Evolutionary conservation across 2,797 vertebrate genomes (phyloP), one percentile per base, ranked within the genome.

Genomic region (Lemur catta): DNA sequence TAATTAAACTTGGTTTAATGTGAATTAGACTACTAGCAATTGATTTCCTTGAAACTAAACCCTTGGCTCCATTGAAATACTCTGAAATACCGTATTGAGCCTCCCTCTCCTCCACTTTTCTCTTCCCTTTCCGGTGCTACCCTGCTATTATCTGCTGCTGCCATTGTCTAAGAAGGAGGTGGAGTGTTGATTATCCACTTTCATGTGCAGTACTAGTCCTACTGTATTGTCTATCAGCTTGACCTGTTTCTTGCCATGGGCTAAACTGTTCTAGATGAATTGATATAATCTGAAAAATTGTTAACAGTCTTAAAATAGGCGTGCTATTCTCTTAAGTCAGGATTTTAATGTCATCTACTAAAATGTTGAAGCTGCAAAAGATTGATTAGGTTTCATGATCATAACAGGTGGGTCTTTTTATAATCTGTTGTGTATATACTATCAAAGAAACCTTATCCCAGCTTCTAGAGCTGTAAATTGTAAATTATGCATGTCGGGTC

Each of bases 1-100:
- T 95, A 75, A 72, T 72, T 95, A 86, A 92, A 79, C 24, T 86
- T 75, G 30, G 24, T 81, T 92, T 93, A 65, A 91, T 93, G 57
- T 50, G 24, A 84, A 59, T 30, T 76, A 71, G 33, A 82, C 57
- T 41, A 5, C 35, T 55, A 87, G 24, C 69, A 76, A 13, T 33
- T 63, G 46, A 18, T 87, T 55, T 90, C 28, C 69, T 72, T 95
- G 61, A 87, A 93, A 93, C 81, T 75, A 20, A 93, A 12, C n/a
- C 30, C 22, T 72, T 81, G 76, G 76, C 78, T 57, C 55, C 69
- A 17, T 30, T 92, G 71, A 74, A 69, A 55, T 43, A 9, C 69
- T 69, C 52, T 10, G 67, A 63, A 74, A 38, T 33, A 15, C 10
- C 33, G 35, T 48, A 3, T 41, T 52, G 52, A 92, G 57, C 22